These are phyloP conservation scores for Heliangelus exortis DNA, from an alignment of 2,797 vertebrate genomes.

Conservation along the genomic window DNA sequence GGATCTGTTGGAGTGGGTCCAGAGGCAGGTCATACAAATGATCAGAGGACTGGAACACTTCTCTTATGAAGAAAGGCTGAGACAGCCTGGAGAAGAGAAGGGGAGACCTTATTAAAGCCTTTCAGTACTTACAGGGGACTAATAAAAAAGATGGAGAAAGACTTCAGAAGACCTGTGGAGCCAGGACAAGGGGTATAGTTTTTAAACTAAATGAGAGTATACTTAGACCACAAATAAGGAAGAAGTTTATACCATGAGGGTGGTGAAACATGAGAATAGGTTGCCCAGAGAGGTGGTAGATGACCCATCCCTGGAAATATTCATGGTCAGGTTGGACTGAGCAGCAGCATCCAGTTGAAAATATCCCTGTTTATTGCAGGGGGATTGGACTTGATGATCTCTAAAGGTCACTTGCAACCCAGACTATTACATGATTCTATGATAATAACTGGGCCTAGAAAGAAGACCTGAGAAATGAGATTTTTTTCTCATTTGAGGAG, in stretches of 20 bases:
- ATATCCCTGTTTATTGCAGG: neutral
- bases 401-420: neutral
- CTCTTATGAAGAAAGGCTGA: neutral
- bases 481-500: neutral
- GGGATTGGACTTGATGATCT: neutral
- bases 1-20: neutral
- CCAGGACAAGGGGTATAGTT: neutral
- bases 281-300: neutral
- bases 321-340: neutral
- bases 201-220: neutral
- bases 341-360: neutral
- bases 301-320: neutral
- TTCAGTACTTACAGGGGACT: neutral
- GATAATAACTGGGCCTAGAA: neutral
- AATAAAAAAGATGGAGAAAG: neutral
- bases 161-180: neutral
- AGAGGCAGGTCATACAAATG: neutral
- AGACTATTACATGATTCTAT: neutral
- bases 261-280: neutral
- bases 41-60: neutral
- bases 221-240: neutral
- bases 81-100: neutral
- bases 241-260: neutral
- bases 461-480: neutral
- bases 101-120: neutral